Evolutionary conservation across 2,888 invertebrate species (phyloP), one percentile per base, ranked within the genome.

Genomic region (Sphaeridia pumilis): DNA sequence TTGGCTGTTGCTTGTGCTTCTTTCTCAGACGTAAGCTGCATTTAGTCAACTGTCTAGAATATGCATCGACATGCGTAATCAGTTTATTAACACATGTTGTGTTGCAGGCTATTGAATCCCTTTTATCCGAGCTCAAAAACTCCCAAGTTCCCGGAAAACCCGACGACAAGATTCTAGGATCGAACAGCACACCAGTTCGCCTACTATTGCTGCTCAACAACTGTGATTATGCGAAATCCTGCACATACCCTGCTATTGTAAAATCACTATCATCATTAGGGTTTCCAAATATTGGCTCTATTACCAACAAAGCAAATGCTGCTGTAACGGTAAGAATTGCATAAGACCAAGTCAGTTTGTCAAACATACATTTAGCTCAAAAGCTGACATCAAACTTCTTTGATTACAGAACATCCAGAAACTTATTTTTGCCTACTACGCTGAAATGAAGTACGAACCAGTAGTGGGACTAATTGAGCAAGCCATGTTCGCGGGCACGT

Each of bases 401-500:
- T 36, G 36, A 22, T 46, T 38, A 45, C 43, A 62, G 49, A 63
- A 65, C 10, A 64, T 69, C 12, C 66, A 69, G 50, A 65, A 66
- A 48, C 55, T 66, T 12, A 63, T 68, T 4, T 68, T 69, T 56
- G 66, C 67, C n/a, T 66, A 69, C 14, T 75, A 74, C 59, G 69
- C 75, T 2, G 93, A 94, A 70, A 84, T 87, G 67, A 92, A 92
- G 68, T 85, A 88, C 42, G 92, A 93, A 73, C 93, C 93, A 0
- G 75, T 95, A 12, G 89, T 94, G 24, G 93, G 92, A 17, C 87
- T 87, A 4, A 90, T 95, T 59, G 94, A 95, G 71, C 89, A 88
- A 4, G 89, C 88, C 58, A 93, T 95, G 92, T 93, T 93, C 71
- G 76, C 87, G 67, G 92, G 90, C 0, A 77, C 83, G 54, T 87